Evolutionary conservation across 2,113 vertebrate species (phyloP).

Genomic region (Thamnophis sirtalis): DNA sequence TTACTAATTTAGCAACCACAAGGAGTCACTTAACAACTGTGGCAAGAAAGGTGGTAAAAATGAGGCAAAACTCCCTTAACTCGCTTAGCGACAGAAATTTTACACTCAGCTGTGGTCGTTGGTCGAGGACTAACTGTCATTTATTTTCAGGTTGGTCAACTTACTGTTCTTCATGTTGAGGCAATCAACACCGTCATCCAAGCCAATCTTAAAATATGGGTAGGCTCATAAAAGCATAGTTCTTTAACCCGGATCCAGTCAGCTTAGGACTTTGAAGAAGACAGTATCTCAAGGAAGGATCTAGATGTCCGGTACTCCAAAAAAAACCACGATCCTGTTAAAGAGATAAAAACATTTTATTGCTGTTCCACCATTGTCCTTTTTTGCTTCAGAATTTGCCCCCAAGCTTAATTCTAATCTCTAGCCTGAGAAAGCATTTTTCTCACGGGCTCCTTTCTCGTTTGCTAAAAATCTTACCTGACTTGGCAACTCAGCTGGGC

Average conservation of each 20-base stretch:
- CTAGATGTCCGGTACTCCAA: not conserved
- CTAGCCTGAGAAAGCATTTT: no score
- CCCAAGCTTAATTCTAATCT: not conserved
- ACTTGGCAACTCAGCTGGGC: not conserved
- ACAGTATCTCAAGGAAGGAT: not conserved
- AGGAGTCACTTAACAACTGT: no score
- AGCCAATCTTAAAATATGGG: not conserved
- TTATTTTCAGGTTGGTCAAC: not conserved
- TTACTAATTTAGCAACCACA: no score
- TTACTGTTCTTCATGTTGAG: not conserved
- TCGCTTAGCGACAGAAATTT: no score
- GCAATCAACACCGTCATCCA: not conserved
- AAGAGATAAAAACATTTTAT: not conserved
- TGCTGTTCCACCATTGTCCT: not conserved
- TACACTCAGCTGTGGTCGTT: not conserved
- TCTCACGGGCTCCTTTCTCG: not conserved
- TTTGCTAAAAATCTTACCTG: not conserved
- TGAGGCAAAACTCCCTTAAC: no score
- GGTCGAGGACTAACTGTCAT: not conserved
- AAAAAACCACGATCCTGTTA: not conserved
- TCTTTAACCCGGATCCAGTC: not conserved
- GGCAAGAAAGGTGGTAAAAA: no score
- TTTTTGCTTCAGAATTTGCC: not conserved
- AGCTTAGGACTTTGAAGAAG: not conserved
- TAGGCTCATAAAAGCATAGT: not conserved